These are phyloP conservation scores for Clarias platycephalus DNA, from an alignment of 2,797 vertebrate genomes.

Conservation along the genomic window DNA sequence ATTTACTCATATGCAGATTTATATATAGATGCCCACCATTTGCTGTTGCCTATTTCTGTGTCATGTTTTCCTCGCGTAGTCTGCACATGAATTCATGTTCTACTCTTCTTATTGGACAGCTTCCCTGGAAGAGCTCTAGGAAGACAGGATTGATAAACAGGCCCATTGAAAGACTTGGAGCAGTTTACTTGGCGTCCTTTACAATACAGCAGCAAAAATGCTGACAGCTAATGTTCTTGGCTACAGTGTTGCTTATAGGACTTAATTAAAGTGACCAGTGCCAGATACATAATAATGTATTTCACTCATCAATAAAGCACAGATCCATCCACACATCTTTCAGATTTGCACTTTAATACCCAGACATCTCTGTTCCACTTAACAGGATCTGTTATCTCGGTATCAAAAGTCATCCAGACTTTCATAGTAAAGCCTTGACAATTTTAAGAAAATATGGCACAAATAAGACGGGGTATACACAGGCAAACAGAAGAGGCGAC, in stretches of 20 bases:
- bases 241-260: slow-evolving; percentile 20
- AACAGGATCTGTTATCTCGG: background rate
- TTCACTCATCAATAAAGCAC: background rate
- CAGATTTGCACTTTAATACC: background rate
- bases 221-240: slow-evolving; percentile 17
- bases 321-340: background rate
- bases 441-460: background rate
- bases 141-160: slow-evolving; percentile 10
- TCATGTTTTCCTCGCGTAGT: slow-evolving; percentile 16
- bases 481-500: background rate
- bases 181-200: background rate
- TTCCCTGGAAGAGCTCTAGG: background rate
- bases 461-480: background rate
- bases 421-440: background rate
- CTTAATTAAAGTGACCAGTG: slow-evolving; percentile 7
- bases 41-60: slow-evolving; percentile 42
- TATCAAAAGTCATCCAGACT: background rate
- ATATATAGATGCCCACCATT: slow-evolving; percentile 30
- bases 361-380: background rate
- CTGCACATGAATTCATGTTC: slow-evolving; percentile 8
- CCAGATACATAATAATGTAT: slow-evolving; percentile 7
- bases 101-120: slow-evolving; percentile 1
- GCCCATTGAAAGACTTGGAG: slow-evolving; percentile 13
- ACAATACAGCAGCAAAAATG: slow-evolving; percentile 19
- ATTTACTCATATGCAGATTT: slow-evolving; percentile 33